phyloP scores from a whole-genome alignment of 2,888 invertebrate species.

The Euproctis similis region DNA sequence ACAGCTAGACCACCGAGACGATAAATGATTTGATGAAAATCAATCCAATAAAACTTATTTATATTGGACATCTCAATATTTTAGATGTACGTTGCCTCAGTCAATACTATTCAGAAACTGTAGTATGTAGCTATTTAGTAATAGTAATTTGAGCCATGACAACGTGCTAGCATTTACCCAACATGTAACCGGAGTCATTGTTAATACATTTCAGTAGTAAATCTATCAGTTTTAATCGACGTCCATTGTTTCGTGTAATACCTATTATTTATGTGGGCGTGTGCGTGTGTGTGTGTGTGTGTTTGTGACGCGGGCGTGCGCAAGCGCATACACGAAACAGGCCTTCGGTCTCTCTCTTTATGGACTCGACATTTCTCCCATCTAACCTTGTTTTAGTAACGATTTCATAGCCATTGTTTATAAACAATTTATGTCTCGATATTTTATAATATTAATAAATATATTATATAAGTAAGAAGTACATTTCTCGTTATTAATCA shows the following conservation, averaged over 20 bases:
- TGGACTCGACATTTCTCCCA: slow-evolving; percentile 13
- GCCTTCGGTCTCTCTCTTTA: slow-evolving; percentile 1
- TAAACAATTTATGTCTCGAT: no score
- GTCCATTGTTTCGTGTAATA: slow-evolving; percentile 19
- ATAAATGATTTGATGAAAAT: no score
- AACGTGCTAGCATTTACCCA: slow-evolving; percentile 6
- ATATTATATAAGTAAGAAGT: no score
- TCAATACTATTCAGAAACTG: no score
- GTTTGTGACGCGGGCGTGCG: no score
- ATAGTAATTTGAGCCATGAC: slow-evolving; percentile 7
- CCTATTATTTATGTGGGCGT: slow-evolving; percentile 7
- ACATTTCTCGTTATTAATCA: no score
- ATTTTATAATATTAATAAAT: no score
- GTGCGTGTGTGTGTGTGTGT: neutral
- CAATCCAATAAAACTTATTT: no score
- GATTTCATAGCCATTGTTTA: slow-evolving; percentile 14
- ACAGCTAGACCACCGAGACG: no score
- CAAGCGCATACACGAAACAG: neutral
- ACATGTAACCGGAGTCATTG: slow-evolving; percentile 14
- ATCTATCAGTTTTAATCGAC: slow-evolving; percentile 21
- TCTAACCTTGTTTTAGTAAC: slow-evolving; percentile 12
- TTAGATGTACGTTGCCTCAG: no score
- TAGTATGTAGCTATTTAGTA: no score
- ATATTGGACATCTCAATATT: no score
- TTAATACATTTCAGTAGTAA: slow-evolving; percentile 18